A percentile compares a stretch with the other conserved stretches of the same genome.
phyloP scores from a whole-genome alignment of 2,113 vertebrate genomes.

The Oreotragus oreotragus region DNA sequence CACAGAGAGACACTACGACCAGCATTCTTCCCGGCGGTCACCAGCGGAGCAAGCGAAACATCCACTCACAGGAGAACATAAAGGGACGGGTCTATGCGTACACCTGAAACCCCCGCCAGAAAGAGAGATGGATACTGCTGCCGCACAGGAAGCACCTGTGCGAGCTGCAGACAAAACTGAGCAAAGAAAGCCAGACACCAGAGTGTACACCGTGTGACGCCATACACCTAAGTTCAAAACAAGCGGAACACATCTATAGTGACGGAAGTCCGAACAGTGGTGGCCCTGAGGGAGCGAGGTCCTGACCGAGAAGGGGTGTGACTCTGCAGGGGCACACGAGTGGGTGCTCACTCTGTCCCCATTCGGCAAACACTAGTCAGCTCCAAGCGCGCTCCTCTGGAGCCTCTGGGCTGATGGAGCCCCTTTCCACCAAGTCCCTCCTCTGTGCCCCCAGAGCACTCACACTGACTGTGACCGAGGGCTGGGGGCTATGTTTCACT shows the following conservation, averaged over 20 bases:
- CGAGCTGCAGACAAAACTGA: too few species aligned
- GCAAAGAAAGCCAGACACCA: not conserved
- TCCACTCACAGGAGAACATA: accelerated
- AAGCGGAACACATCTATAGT: accelerated
- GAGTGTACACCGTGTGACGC: accelerated
- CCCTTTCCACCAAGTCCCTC: not conserved
- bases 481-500: not conserved
- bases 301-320: not conserved
- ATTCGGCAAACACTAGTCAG: not conserved
- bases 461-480: accelerated
- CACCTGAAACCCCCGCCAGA: accelerated
- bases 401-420: accelerated
- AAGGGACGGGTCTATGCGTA: accelerated
- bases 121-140: accelerated
- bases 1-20: accelerated
- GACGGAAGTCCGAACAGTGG: not conserved
- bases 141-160: accelerated
- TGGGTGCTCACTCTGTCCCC: not conserved
- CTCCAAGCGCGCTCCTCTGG: too few species aligned
- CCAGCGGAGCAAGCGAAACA: accelerated
- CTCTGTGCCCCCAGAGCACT: not conserved
- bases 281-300: not conserved
- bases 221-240: not conserved
- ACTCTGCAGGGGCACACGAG: accelerated
- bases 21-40: accelerated